Evolutionary conservation across 2,888 invertebrate genomes (phyloP).

Genomic region (Volucella zonaria): DNA sequence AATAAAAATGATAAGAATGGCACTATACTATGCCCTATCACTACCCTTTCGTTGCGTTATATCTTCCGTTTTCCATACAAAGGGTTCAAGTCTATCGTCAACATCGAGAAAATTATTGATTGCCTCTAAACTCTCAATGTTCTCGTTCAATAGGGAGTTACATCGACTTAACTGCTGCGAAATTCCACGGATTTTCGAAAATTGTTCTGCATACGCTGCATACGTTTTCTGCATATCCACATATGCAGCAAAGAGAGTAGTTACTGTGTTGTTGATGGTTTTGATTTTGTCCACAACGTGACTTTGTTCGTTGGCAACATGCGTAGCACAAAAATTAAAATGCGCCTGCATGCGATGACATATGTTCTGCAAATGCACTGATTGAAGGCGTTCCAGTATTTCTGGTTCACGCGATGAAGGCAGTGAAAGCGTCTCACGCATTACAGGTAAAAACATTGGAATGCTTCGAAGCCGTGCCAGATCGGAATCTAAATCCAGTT

Average conservation of each 20-base stretch:
- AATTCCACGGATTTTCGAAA: slow-evolving; percentile 91
- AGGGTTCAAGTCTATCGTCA: slow-evolving; percentile 92
- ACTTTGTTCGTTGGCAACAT: slow-evolving; percentile 91
- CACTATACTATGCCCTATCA: slow-evolving; percentile 1
- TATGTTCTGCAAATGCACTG: slow-evolving; percentile 88
- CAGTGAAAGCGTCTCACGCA: slow-evolving; percentile 93
- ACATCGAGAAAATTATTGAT: slow-evolving; percentile 92
- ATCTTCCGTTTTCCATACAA: slow-evolving; percentile 91
- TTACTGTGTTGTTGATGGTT: slow-evolving; percentile 88
- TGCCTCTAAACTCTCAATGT: slow-evolving; percentile 92
- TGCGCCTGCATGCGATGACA: slow-evolving; percentile 93
- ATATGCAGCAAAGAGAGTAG: slow-evolving; percentile 87
- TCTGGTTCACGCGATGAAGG: slow-evolving; percentile 94
- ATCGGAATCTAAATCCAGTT: slow-evolving; percentile 88
- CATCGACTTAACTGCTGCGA: slow-evolving; percentile 92
- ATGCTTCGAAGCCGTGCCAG: slow-evolving; percentile 86
- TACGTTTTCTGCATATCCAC: slow-evolving; percentile 93
- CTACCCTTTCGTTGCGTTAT: slow-evolving; percentile 36
- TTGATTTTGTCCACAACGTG: slow-evolving; percentile 88
- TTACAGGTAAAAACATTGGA: slow-evolving; percentile 96
- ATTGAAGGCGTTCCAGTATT: slow-evolving; percentile 88
- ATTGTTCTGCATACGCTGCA: slow-evolving; percentile 92
- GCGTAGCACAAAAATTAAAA: slow-evolving; percentile 90
- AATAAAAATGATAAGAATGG: background rate
- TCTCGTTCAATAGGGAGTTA: slow-evolving; percentile 91